Base-by-base conservation (phyloP, 2,797 vertebrate species). In the Notolepis coatsorum region DNA sequence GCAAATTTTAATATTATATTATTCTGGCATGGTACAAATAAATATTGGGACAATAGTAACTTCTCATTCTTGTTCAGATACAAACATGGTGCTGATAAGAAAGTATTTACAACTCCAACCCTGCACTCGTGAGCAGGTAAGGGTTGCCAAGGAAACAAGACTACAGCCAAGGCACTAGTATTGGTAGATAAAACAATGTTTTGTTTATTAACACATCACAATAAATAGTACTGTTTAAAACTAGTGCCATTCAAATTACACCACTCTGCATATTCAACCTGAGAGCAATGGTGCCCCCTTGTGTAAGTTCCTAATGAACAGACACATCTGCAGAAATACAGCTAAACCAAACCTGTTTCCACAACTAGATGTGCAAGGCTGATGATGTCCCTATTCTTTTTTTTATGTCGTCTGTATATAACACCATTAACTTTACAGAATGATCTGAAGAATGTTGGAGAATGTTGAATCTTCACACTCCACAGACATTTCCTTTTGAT, bases 201-300 rank as follows among this genome's bases (percentile, higher is more conserved):
- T 66, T 64, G 67, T 81, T 74, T 72, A 68, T 68, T 62, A 78
- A 71, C 66, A 79, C 68, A 51, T 50, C 70, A 52, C 48, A 72
- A 89, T 80, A 88, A 88, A 90, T 88, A 90, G 82, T 72, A 66
- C 67, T 20, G 76, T 81, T 84, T 79, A 79, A 87, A 87, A 85
- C 84, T 77, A 87, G 82, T 72, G 37, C 12, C 75, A 81, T 84
- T 91, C 77, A 89, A 79, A 71, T 84, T 78, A 69, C 1, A 2
- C 21, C 20, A 47, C 42, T 66, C 69, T 77, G 7, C 3, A 20
- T 79, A 68, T 68, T 79, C 66, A 74, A 79, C 71, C 52, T 71
- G 88, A 83, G 84, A 74, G 77, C 80, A 88, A 91, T 74, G 85
- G 86, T 84, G 85, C 88, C 91, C 88, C 81, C 92, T 85, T 81